Base-by-base conservation (phyloP, 2,113 vertebrate species). In the Chaenogobius annularis region DNA sequence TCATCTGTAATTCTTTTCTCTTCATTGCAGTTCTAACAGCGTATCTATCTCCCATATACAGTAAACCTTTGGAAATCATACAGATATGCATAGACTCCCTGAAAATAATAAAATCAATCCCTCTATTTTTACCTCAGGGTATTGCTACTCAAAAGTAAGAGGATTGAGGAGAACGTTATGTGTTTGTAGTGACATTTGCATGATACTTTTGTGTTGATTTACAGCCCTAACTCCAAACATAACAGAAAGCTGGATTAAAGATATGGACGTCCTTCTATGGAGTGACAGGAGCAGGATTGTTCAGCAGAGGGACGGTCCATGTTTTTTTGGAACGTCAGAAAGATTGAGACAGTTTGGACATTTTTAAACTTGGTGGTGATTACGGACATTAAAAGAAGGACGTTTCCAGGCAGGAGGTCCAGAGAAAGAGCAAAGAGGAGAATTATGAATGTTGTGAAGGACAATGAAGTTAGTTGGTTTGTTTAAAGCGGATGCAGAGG, bases 1-100 rank as follows among this genome's bases (percentile, higher is more conserved):
- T 84, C 79, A 85, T 78, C 74, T 84, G 74, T 85, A 65, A 26
- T 81, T 84, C 68, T 78, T 56, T 72, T 81, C 73, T 84, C 61
- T 47, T 78, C 74, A n/a, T 70, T 79, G 73, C 62, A 48, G 68
- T 80, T 82, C 81, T 12, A 46, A 46, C 73, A 72, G 72, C 69
- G 71, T 31, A 82, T 79, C 64, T 73, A 23, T 83, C 75, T 78
- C 70, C 76, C 82, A 68, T 81, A 69, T 81, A 69, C 79, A 31
- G 61, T 74, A 74, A 52, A 80, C 74, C 78, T 70, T 40, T 79
- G 74, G 72, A 68, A 85, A 87, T 80, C n/a, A 55, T 22, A 22
- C 20, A 22, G 10, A 22, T 1, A 55, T 20, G 54, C 54, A 22
- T 11, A 22, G 20, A 55, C 10, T 55, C 15, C 47, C 47, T 50